Percentiles rank a stretch among this genome's conserved stretches.
Evolutionary conservation across 2,888 invertebrate species (phyloP).

Genomic region (Dynastes maya): DNA sequence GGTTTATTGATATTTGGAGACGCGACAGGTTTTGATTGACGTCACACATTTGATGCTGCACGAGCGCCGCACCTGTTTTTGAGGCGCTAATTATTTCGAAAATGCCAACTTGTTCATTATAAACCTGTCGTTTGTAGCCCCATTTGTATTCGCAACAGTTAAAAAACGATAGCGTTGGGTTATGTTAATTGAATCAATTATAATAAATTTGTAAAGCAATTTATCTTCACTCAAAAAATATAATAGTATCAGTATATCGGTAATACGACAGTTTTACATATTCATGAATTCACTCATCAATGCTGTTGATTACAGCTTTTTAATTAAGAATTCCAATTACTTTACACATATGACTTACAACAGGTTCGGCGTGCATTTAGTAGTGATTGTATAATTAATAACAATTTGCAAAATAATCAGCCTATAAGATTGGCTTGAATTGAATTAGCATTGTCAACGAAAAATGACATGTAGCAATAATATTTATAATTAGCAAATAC

Average conservation of each 20-base stretch:
- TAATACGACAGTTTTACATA: conserved; percentile 2
- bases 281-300: too few relatives aligned
- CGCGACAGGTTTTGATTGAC: conserved; percentile 48
- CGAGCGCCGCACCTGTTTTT: conserved; percentile 45
- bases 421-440: too few relatives aligned
- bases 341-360: too few relatives aligned
- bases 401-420: too few relatives aligned
- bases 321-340: too few relatives aligned
- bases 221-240: conserved; percentile 17
- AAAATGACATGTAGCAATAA: too few relatives aligned
- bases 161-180: conserved; percentile 27
- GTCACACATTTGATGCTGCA: conserved; percentile 46
- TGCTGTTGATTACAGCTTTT: too few relatives aligned
- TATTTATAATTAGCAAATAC: too few relatives aligned
- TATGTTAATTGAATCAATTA: conserved; percentile 37
- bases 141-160: conserved; percentile 36
- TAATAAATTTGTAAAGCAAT: conserved; percentile 20
- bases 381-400: too few relatives aligned
- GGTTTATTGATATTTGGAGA: conserved; percentile 42
- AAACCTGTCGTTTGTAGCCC: conserved; percentile 37
- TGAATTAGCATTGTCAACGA: too few relatives aligned
- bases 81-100: conserved; percentile 47
- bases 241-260: conserved; percentile 2
- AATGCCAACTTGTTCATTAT: conserved; percentile 43
- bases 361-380: too few relatives aligned